A percentile compares a stretch with the other conserved stretches of the same genome.
Conservation (phyloP, 2,797 vertebrate genomes). For the Austrolebias charrua region DNA sequence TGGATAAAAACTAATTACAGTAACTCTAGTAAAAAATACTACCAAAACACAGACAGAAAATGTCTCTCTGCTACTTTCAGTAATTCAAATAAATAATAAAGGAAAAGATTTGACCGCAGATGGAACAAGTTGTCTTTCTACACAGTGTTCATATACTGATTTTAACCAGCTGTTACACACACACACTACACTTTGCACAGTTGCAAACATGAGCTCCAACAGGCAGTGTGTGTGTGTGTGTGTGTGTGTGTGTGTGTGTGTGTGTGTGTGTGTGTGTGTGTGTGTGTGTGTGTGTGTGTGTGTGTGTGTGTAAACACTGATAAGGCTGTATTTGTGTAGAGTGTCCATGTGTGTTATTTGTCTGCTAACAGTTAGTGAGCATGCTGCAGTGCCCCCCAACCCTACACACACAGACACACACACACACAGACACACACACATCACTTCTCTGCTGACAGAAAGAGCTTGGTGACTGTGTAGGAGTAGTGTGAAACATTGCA, state of each 20-base stretch:
- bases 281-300: no score
- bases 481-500: conserved; percentile 48
- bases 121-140: conserved; percentile 22
- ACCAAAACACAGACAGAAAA: not conserved
- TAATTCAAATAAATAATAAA: not conserved
- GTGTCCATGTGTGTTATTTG: conserved; percentile 37
- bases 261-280: no score
- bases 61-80: conserved; percentile 1
- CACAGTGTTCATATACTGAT: conserved; percentile 22
- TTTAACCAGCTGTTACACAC: conserved; percentile 48
- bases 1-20: conserved; percentile 48
- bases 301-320: conserved; percentile 69
- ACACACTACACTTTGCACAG: conserved; percentile 62
- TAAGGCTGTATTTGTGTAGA: conserved; percentile 63
- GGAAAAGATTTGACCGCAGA: conserved; percentile 23
- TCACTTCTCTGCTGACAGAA: conserved; percentile 45
- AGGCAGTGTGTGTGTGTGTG: conserved; percentile 62
- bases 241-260: no score
- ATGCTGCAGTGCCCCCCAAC: conserved; percentile 52
- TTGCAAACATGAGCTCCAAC: conserved; percentile 62
- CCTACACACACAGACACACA: no score
- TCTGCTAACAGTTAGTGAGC: conserved; percentile 64
- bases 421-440: conserved; percentile 25
- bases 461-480: conserved; percentile 58
- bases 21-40: conserved; percentile 29